Evolutionary conservation across 2,797 vertebrate genomes (phyloP).

Genomic region (Leptatherina wallacei): DNA sequence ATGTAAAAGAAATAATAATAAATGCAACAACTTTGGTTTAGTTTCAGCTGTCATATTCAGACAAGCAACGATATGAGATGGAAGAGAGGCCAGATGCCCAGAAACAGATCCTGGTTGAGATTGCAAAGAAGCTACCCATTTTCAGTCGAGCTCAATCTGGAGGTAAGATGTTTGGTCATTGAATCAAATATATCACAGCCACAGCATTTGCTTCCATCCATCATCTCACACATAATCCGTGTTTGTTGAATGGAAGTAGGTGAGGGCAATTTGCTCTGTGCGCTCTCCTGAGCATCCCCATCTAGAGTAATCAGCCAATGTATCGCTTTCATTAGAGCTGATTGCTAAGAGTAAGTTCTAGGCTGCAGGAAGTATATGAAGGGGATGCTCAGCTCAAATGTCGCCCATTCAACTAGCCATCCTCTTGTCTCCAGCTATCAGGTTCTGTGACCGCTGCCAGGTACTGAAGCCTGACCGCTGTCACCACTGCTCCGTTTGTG

Average conservation of each 20-base stretch:
- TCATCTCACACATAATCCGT: conserved; percentile 32
- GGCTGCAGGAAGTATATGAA: conserved; percentile 63
- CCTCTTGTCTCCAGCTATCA: conserved; percentile 86
- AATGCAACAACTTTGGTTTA: conserved; percentile 54
- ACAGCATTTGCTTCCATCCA: conserved; percentile 1
- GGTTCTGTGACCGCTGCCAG: conserved; percentile 97
- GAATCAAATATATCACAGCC: not conserved
- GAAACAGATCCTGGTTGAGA: conserved; percentile 92
- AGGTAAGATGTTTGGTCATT: conserved; percentile 77
- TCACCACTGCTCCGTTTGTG: conserved; percentile 97
- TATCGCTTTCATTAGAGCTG: conserved; percentile 71
- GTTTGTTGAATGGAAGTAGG: conserved; percentile 47
- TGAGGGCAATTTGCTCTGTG: conserved; percentile 40
- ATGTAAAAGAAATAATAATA: no score
- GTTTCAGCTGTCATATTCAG: conserved; percentile 94
- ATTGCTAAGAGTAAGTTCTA: conserved; percentile 55
- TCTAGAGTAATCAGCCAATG: conserved; percentile 57
- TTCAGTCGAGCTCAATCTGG: conserved; percentile 91
- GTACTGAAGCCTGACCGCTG: conserved; percentile 98
- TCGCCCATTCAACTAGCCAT: conserved; percentile 61
- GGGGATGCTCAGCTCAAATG: conserved; percentile 68
- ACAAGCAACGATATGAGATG: conserved; percentile 93
- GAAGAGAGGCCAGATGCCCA: conserved; percentile 94
- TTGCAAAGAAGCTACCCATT: conserved; percentile 92
- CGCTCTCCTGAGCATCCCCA: conserved; percentile 37